Conservation (phyloP, 2,888 invertebrate genomes). For the Lasioglossum leucozonium region DNA sequence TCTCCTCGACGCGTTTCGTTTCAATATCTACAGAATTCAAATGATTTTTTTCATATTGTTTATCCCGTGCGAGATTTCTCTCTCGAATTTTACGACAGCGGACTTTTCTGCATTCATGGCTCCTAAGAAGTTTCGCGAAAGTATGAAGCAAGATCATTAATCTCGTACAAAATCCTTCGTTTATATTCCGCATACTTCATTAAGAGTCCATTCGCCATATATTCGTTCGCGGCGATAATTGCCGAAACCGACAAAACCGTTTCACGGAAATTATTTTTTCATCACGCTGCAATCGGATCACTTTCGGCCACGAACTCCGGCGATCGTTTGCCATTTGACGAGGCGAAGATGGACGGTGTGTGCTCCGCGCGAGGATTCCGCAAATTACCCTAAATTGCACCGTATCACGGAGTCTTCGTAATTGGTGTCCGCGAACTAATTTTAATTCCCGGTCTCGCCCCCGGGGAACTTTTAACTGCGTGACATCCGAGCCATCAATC, state of each 20-base stretch:
- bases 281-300: too few species aligned
- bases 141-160: not conserved
- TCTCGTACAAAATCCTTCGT: not conserved
- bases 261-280: too few species aligned
- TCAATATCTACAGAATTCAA: not conserved
- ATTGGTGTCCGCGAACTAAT: not conserved
- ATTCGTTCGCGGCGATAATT: not conserved
- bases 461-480: not conserved
- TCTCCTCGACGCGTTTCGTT: not conserved
- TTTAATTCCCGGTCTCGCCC: constrained; percentile 5
- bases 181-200: not conserved
- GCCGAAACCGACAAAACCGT: not conserved
- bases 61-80: not conserved
- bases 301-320: too few species aligned
- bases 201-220: not conserved
- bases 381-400: not conserved
- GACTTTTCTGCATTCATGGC: not conserved
- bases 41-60: not conserved
- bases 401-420: not conserved
- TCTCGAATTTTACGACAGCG: not conserved
- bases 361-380: not conserved
- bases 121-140: not conserved
- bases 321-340: not conserved
- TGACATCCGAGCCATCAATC: constrained; percentile 2
- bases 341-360: not conserved